Percentiles rank a stretch among this genome's conserved stretches.
phyloP scores from a whole-genome alignment of 2,113 vertebrate species.

The Nycticebus coucang region DNA sequence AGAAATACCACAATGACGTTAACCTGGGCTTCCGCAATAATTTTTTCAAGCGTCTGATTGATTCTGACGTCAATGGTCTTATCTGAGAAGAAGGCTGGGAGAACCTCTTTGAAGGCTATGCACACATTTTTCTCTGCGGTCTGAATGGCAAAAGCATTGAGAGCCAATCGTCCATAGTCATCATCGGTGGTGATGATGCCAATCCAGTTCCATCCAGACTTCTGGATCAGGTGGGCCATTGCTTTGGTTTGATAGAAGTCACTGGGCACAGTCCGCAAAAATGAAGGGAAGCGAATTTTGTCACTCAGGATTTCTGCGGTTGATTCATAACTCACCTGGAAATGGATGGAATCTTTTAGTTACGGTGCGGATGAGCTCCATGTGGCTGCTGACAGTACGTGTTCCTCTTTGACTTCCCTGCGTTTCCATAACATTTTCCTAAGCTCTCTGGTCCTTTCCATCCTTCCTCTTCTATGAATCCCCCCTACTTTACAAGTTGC shows the following conservation, averaged over 20 bases:
- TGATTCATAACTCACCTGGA: conserved; percentile 93
- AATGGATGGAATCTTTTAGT: conserved; percentile 70
- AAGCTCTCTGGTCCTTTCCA: not conserved
- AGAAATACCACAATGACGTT: conserved; percentile 92
- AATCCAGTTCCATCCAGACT: conserved; percentile 91
- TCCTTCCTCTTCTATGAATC: not conserved
- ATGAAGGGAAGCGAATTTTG: conserved; percentile 91
- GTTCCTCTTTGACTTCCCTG: not conserved
- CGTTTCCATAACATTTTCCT: not conserved
- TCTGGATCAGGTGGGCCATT: conserved; percentile 89
- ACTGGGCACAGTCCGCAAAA: conserved; percentile 92
- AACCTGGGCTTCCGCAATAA: conserved; percentile 85
- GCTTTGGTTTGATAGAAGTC: conserved; percentile 91
- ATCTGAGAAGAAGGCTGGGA: conserved; percentile 88
- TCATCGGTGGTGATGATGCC: conserved; percentile 91
- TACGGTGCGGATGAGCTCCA: not conserved
- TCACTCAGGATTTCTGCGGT: conserved; percentile 92
- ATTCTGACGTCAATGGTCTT: conserved; percentile 81
- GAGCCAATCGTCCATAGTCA: conserved; percentile 89
- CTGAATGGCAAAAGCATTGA: conserved; percentile 88
- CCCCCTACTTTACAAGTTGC: not conserved
- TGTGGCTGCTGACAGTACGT: not conserved
- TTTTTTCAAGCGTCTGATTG: conserved; percentile 81
- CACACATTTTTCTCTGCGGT: conserved; percentile 87
- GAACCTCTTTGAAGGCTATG: conserved; percentile 90